Conservation (phyloP, 2,797 vertebrate species). For the Lerista edwardsae region DNA sequence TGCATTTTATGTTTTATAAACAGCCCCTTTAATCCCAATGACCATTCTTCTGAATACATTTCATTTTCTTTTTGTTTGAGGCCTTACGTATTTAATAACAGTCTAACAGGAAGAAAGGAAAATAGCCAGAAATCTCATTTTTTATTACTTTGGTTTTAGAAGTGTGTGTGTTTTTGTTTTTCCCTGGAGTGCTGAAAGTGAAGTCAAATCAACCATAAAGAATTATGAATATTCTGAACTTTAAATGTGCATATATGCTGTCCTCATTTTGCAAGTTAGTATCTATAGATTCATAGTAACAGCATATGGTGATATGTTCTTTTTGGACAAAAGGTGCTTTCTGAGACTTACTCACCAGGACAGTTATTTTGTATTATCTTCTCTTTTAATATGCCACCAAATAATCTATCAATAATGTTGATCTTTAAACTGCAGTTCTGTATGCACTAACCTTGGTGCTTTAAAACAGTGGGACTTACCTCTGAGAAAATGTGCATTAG, state of each 20-base stretch:
- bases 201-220: constrained; percentile 67
- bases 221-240: constrained; percentile 65
- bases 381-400: constrained; percentile 43
- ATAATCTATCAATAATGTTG: constrained; percentile 9
- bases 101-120: not conserved
- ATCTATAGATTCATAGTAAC: constrained; percentile 44
- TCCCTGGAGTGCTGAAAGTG: constrained; percentile 60
- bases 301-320: constrained; percentile 39
- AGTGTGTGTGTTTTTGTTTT: constrained; percentile 34
- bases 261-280: constrained; percentile 54
- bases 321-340: constrained; percentile 45
- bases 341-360: constrained; percentile 33
- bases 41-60: constrained; percentile 13
- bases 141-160: constrained; percentile 55
- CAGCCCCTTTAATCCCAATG: constrained; percentile 40
- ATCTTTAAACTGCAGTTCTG: not conserved
- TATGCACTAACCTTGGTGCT: not conserved
- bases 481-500: not conserved
- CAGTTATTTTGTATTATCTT: constrained; percentile 26
- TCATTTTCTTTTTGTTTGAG: constrained; percentile 43
- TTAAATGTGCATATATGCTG: constrained; percentile 65
- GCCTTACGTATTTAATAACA: constrained; percentile 41
- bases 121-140: constrained; percentile 48
- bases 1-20: constrained; percentile 62
- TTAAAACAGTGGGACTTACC: not conserved